Evolutionary conservation across 2,113 vertebrate species (phyloP).

Genomic region (Ginglymostoma cirratum): DNA sequence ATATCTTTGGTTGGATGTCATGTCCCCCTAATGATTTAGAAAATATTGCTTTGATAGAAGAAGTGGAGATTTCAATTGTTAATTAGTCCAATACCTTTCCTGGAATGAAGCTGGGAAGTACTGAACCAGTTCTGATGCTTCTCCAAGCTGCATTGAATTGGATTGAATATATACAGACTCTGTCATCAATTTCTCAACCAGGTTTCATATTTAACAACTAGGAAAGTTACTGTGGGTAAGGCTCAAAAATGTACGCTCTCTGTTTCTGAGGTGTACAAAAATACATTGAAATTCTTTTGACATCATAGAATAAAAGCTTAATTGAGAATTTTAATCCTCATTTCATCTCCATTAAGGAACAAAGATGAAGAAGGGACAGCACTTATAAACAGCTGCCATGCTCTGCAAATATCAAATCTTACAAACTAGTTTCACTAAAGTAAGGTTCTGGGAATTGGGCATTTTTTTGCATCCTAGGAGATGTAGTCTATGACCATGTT

Average conservation of each 20-base stretch:
- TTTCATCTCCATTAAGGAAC: background rate
- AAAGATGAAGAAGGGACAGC: background rate
- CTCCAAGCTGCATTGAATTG: background rate
- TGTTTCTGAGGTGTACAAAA: background rate
- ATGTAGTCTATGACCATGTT: background rate
- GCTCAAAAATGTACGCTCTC: background rate
- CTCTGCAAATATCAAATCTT: background rate
- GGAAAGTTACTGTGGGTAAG: background rate
- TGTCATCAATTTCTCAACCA: background rate
- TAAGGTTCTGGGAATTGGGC: background rate
- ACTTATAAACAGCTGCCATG: background rate
- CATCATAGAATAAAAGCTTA: background rate
- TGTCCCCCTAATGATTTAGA: background rate
- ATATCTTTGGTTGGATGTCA: too few species aligned
- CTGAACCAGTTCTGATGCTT: background rate
- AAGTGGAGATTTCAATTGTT: background rate
- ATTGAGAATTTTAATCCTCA: background rate
- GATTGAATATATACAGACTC: background rate
- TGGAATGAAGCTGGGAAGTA: background rate
- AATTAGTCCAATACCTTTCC: background rate
- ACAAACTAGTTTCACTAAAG: background rate
- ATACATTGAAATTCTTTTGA: background rate
- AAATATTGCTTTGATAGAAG: background rate
- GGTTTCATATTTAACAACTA: background rate
- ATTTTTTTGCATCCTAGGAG: background rate